Base-by-base conservation (phyloP, 2,113 vertebrate genomes). In the Pipra filicauda region DNA sequence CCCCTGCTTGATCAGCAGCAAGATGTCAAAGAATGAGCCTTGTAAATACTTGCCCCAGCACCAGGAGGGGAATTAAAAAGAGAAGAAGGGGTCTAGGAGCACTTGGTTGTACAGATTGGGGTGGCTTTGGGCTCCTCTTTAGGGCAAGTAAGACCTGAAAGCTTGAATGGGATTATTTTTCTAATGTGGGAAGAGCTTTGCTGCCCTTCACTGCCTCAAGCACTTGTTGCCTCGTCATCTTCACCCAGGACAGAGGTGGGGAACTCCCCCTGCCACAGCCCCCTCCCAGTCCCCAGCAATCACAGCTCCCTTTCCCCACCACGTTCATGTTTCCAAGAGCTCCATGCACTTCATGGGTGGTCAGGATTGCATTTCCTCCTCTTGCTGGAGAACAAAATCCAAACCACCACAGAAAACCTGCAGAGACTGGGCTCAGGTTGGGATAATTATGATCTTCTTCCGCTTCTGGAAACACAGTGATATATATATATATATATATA, bases 1-100 rank as follows among this genome's bases (percentile, higher is more conserved):
- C 92, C 69, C 31, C 57, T 94, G 97, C 97, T 92, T n/a, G 5
- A 94, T 93, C 97, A 94, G 96, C 97, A 97, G 79, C 75, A 12
- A 57, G 11, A 92, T 79, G 55, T 62, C 39, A 12, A 28, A 18
- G 93, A 87, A 65, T 3, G 78, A 92, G 59, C 95, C 86, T 93
- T 89, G 92, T 74, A 91, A 87, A 94, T 6, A 51, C 18, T 91
- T 49, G 22, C 33, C 43, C 52, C 48, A 16, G 55, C 22, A 72
- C n/a, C 44, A 61, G 39, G 31, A 59, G 9, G 30, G 30, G 30
- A 65, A n/a, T 37, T 11, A 55, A 58, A 58, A 48, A 24, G 52
- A 49, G 74, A 20, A 39, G 44, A 10, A 12, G 28, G 43, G 3
- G 15, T 44, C 35, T 89, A 5, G 1, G 23, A 52, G 58, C 21